Evolutionary conservation across 1,140 invertebrate genomes (phyloP), one percentile per base, ranked within the genome.

Genomic region (Plectrocnemia conspersa): DNA sequence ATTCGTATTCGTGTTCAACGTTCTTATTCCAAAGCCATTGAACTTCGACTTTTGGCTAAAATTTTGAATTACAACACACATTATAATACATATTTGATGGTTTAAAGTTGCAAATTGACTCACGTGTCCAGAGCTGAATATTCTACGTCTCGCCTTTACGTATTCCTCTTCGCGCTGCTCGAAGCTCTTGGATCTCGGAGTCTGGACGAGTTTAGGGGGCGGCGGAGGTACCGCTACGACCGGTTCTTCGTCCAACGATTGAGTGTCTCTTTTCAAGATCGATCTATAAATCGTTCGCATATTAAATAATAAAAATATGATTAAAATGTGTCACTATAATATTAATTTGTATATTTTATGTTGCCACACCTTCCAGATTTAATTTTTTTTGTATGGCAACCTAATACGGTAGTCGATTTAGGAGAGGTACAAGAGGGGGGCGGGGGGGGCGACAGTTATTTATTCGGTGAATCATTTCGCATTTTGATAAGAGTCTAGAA

Each of bases 101-200:
- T 38, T 9, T 29, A n/a, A 48, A 27, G 23, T 15, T 40, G 2
- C 2, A 13, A 18, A 13, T 4, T 45, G 21, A 29, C 24, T 58
- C 16, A 56, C 58, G 13, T 36, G 33, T 56, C 54, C 45, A 49
- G 67, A 72, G 53, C 86, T 88, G 64, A 93, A 93, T 71, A 93
- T 93, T 68, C 91, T 78, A 59, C 84, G 78, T 27, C 88, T 75
- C 19, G 82, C 87, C 64, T 85, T 82, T 64, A 91, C 87, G 69
- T 93, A 93, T 58, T 93, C 89, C 63, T 87, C 84, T 66, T 93
- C 89, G 19, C 92, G 74, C 69, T 95, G 91, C 69, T 95, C 91
- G 64, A 93, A 88, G 61, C 89, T 93, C 69, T 92, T 91, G 66
- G 86, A 89, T 36, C 88, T 77, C 47, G 84, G 77, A 9, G 27